These are phyloP conservation scores for Ophonus ardosiacus DNA, from an alignment of 2,888 invertebrate species.

Conservation along the genomic window DNA sequence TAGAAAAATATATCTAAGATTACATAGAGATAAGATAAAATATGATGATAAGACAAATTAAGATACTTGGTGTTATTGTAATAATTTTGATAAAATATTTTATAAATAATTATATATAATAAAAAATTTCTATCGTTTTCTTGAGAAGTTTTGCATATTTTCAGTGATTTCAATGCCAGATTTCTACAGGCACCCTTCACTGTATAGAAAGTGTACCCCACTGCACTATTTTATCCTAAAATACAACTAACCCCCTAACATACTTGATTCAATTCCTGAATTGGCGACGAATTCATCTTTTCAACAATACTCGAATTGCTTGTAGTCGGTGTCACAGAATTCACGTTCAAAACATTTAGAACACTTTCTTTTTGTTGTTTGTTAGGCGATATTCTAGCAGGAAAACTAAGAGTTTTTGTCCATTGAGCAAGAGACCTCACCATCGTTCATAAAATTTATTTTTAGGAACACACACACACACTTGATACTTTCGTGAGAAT, in stretches of 20 bases:
- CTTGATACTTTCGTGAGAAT: neutral
- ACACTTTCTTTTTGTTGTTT: constrained; percentile 86
- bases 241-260: neutral
- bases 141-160: no score
- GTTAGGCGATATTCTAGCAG: constrained; percentile 89
- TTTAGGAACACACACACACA: neutral
- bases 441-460: constrained; percentile 77
- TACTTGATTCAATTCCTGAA: constrained; percentile 70
- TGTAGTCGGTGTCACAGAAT: constrained; percentile 82
- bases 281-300: constrained; percentile 72
- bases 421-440: constrained; percentile 93
- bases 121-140: no score
- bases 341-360: constrained; percentile 78
- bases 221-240: neutral
- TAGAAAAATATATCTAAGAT: no score
- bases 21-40: no score
- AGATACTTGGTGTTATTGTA: no score
- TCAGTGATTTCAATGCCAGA: no score
- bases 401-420: constrained; percentile 95
- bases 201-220: no score
- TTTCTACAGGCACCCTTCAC: no score
- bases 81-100: no score
- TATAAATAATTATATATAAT: no score
- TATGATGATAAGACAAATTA: no score
- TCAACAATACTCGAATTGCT: constrained; percentile 73